A percentile compares a stretch with the other conserved stretches of the same genome.
Evolutionary conservation across 2,113 vertebrate species (phyloP).

Genomic region (Indicator indicator): DNA sequence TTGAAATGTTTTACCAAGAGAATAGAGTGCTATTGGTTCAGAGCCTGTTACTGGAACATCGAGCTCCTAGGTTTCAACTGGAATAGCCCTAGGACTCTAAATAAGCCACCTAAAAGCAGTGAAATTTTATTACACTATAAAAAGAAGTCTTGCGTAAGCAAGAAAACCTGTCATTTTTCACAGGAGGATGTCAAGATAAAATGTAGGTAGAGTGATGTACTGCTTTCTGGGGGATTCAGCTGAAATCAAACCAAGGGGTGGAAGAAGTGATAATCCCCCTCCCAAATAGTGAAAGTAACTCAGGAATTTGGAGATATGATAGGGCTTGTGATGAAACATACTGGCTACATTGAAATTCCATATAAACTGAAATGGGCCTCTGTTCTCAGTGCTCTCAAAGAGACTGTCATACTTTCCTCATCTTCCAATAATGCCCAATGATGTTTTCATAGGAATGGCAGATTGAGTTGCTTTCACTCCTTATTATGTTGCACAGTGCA

Average conservation of each 20-base stretch:
- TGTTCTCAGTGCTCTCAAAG: not conserved
- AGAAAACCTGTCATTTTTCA: constrained; percentile 9
- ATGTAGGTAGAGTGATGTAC: not conserved
- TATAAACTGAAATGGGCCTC: not conserved
- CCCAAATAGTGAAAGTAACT: not conserved
- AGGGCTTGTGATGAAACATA: not conserved
- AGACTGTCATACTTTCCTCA: not conserved
- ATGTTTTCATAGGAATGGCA: not conserved
- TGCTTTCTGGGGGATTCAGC: not conserved
- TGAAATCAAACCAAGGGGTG: not conserved
- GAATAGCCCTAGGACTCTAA: not conserved
- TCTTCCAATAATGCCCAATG: not conserved
- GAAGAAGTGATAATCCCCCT: not conserved
- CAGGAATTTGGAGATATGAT: not conserved
- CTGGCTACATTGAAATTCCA: not conserved
- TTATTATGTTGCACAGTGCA: not conserved
- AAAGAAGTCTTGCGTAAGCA: not conserved
- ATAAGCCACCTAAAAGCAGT: not conserved
- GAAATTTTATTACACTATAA: not conserved
- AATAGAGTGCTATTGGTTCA: not conserved
- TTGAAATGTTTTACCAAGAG: not conserved
- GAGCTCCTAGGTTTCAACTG: not conserved
- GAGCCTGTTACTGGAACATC: not conserved
- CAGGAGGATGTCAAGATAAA: not conserved
- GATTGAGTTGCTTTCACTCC: not conserved